Evolutionary conservation across 2,888 invertebrate genomes (phyloP), one percentile per base, ranked within the genome.

Genomic region (Chloromyia formosa): DNA sequence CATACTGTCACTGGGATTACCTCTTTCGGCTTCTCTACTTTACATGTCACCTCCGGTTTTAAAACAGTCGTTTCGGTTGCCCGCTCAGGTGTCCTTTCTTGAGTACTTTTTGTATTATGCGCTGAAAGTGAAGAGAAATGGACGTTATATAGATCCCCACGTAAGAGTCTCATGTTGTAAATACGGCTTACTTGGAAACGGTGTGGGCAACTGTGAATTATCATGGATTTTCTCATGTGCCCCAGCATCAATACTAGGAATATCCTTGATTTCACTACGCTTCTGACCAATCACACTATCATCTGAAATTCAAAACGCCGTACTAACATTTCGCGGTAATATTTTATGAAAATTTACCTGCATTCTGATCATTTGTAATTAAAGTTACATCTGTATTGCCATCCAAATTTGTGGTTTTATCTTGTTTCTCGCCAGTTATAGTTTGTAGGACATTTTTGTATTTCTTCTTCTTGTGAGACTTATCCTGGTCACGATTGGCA

Each of bases 381-480:
- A 42, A 40, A 22, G 14, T 20, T 16, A 54, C 54, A 22, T 71
- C 71, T 12, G 35, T 56, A 20, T 14, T 42, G 27, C 7, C 27
- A 35, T 71, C 71, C 16, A 71, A 16, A 20, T 12, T 71, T 1
- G 18, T 16, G 7, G 35, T 40, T 40, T 16, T 42, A 20, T 71
- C 71, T 16, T 71, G 56, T 10, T 10, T 58, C 40, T 71, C 71
- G 23, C 58, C 2, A 14, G 71, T 58, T 16, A n/a, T 20, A 27
- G 54, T 54, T 58, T 71, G 71, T 54, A 75, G 76, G 16, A 74
- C 79, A 12, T 81, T 78, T 23, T 82, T 80, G 78, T 88, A 85
- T 80, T 89, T 90, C 80, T 89, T 90, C 81, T 89, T 90, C 82
- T 90, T 90, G 83, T 90, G 90, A 79, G 89, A 88, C 80, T 90